These are phyloP conservation scores for Drosophila borealis DNA, from an alignment of 2,888 invertebrate species.

Conservation along the genomic window DNA sequence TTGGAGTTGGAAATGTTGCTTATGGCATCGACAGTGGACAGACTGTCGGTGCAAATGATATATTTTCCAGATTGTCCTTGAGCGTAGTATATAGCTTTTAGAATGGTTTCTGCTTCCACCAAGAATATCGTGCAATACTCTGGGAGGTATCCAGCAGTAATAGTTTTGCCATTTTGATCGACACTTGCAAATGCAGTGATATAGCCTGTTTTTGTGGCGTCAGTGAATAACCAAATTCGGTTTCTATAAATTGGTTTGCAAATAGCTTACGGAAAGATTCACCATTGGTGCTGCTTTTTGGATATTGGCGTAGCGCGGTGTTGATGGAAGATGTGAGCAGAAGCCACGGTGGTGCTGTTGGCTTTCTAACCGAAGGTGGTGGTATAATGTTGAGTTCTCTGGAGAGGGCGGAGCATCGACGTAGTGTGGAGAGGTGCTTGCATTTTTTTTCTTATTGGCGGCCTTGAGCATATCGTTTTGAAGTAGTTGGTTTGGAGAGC, in stretches of 20 bases:
- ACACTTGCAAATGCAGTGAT: neutral
- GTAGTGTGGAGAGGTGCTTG: slow-evolving; percentile 1
- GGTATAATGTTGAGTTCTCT: slow-evolving; percentile 6
- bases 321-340: slow-evolving; percentile 1
- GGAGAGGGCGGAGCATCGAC: neutral
- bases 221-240: slow-evolving; percentile 12
- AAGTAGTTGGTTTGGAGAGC: slow-evolving; percentile 9
- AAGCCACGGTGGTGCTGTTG: slow-evolving; percentile 5
- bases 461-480: neutral
- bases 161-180: neutral
- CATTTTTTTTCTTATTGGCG: neutral
- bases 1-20: no score
- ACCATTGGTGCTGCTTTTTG: neutral
- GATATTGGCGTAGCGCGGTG: neutral
- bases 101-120: no score
- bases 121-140: no score
- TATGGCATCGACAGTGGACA: no score
- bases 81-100: no score
- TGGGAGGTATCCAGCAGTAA: no score
- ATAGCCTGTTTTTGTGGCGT: slow-evolving; percentile 11
- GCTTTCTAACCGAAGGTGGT: slow-evolving; percentile 2
- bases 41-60: no score
- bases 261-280: slow-evolving; percentile 4
- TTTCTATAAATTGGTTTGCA: neutral
- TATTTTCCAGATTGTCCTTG: no score